Evolutionary conservation across 2,113 vertebrate genomes (phyloP).

Genomic region (Anguilla rostrata): DNA sequence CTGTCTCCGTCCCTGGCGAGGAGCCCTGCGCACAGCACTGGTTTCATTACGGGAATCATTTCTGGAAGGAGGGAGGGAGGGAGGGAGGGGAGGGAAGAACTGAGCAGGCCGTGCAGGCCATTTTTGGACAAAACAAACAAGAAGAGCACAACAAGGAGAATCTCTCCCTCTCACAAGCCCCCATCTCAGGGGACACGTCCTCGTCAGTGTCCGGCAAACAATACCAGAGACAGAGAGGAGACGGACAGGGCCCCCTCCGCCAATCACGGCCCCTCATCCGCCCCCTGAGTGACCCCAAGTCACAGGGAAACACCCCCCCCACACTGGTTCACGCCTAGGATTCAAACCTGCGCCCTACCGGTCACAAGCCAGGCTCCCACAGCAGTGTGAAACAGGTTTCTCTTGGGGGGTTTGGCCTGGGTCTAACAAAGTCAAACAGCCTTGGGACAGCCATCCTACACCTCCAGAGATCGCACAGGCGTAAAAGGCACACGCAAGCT

Average conservation of each 20-base stretch:
- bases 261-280: neutral
- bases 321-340: neutral
- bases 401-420: too few relatives aligned
- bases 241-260: neutral
- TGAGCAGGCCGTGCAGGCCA: neutral
- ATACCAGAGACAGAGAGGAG: neutral
- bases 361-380: neutral
- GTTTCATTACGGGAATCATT: neutral
- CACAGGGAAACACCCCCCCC: neutral
- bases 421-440: neutral
- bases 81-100: neutral
- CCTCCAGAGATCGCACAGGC: neutral
- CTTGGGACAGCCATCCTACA: too few relatives aligned
- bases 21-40: neutral
- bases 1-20: neutral
- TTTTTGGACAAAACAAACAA: conserved; percentile 6
- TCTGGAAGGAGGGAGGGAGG: neutral
- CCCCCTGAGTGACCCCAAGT: neutral
- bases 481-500: neutral
- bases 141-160: neutral
- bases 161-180: neutral
- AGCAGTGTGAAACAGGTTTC: neutral
- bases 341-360: neutral
- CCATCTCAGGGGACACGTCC: neutral
- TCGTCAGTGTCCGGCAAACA: neutral